phyloP scores from a whole-genome alignment of 1,140 invertebrate genomes.

The Andricus grossulariae region DNA sequence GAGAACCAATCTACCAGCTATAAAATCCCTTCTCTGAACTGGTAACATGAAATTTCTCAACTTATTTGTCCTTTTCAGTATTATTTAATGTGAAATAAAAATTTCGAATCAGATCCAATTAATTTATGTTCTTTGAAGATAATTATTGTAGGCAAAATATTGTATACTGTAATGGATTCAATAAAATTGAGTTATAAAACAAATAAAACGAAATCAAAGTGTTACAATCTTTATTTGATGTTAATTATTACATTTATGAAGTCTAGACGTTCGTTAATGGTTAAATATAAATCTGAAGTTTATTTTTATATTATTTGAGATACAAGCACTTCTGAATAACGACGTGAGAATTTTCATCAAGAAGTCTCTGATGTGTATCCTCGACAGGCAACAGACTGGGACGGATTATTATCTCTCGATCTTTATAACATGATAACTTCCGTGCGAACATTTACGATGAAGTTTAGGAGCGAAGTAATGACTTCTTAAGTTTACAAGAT shows the following conservation, averaged over 20 bases:
- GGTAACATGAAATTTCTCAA: slow-evolving; percentile 34
- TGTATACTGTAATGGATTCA: no score
- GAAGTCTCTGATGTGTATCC: slow-evolving; percentile 23
- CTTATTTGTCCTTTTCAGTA: neutral
- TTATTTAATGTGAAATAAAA: no score
- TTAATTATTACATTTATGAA: no score
- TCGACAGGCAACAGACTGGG: slow-evolving; percentile 8
- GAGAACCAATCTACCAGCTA: slow-evolving; percentile 53
- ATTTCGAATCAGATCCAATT: no score
- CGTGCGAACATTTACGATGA: slow-evolving; percentile 25
- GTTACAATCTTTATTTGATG: no score
- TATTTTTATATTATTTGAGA: neutral
- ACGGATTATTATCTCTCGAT: slow-evolving; percentile 6
- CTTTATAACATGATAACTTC: slow-evolving; percentile 8
- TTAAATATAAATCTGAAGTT: neutral
- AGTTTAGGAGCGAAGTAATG: slow-evolving; percentile 20
- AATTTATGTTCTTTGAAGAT: no score
- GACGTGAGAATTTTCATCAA: slow-evolving; percentile 25
- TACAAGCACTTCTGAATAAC: neutral
- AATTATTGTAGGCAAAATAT: no score
- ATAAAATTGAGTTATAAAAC: neutral
- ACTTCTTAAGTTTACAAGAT: slow-evolving; percentile 11
- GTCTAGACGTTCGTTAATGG: no score
- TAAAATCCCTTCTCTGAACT: slow-evolving; percentile 45
- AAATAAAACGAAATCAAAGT: no score